Evolutionary conservation across 2,888 invertebrate genomes (phyloP).

Genomic region (Harpalus rubripes): DNA sequence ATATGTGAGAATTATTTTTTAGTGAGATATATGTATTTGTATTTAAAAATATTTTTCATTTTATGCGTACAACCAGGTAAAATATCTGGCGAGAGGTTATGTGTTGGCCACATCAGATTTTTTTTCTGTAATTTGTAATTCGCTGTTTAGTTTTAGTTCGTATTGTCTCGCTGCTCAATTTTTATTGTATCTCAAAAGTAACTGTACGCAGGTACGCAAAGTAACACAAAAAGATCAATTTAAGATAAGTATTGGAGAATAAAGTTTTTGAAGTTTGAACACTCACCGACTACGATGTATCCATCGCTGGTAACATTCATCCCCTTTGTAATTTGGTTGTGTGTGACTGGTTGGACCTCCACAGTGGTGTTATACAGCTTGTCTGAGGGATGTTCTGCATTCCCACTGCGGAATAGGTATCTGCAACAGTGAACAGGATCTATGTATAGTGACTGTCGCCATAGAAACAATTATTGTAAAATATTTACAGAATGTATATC

Average conservation of each 20-base stretch:
- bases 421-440: constrained; percentile 76
- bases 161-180: background rate
- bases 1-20: too few relatives aligned
- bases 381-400: constrained; percentile 93
- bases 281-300: constrained; percentile 84
- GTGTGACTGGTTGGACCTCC: constrained; percentile 84
- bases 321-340: constrained; percentile 77
- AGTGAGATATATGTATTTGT: too few relatives aligned
- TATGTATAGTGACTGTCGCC: background rate
- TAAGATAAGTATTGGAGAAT: constrained; percentile 64
- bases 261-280: too few relatives aligned
- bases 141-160: background rate
- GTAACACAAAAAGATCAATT: background rate
- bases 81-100: too few relatives aligned
- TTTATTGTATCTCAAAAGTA: background rate
- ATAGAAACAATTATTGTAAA: background rate
- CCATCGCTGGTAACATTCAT: constrained; percentile 84
- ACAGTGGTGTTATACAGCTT: constrained; percentile 92
- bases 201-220: background rate
- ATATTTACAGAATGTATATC: background rate
- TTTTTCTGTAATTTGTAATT: too few relatives aligned
- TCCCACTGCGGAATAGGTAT: constrained; percentile 92
- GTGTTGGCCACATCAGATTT: too few relatives aligned
- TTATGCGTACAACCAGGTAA: too few relatives aligned
- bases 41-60: too few relatives aligned